Evolutionary conservation across 2,888 invertebrate genomes (phyloP).

Genomic region (Trichopria drosophilae): DNA sequence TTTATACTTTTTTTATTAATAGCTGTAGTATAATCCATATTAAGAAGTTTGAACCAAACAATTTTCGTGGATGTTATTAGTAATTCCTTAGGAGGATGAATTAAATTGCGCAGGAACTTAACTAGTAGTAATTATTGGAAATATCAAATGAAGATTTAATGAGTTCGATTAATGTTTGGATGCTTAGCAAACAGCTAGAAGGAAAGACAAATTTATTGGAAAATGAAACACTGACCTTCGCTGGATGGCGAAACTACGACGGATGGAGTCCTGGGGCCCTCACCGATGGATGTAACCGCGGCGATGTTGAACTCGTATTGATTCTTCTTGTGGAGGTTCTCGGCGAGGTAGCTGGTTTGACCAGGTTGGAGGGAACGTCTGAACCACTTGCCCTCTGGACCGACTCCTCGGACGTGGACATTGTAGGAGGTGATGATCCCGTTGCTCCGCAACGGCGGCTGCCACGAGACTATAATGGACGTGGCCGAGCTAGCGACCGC

Average conservation of each 20-base stretch:
- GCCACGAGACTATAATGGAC: slow-evolving; percentile 87
- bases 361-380: slow-evolving; percentile 48
- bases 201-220: no score
- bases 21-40: background rate
- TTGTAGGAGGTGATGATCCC: slow-evolving; percentile 62
- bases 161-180: background rate
- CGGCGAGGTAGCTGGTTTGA: slow-evolving; percentile 54
- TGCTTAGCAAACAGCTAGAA: background rate
- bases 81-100: slow-evolving; percentile 14
- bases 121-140: background rate
- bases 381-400: slow-evolving; percentile 53
- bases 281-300: slow-evolving; percentile 57
- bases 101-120: slow-evolving; percentile 5
- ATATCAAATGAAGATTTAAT: no score
- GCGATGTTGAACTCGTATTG: slow-evolving; percentile 59
- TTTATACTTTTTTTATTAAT: background rate
- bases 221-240: slow-evolving; percentile 50
- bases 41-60: slow-evolving; percentile 2
- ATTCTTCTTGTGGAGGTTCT: slow-evolving; percentile 55
- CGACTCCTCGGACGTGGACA: slow-evolving; percentile 50
- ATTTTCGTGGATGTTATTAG: slow-evolving; percentile 1
- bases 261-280: slow-evolving; percentile 55
- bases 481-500: slow-evolving; percentile 83
- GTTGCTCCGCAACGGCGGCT: slow-evolving; percentile 81
- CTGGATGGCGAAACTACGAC: slow-evolving; percentile 59